Evolutionary conservation across 2,888 invertebrate species (phyloP), one percentile per base, ranked within the genome.

Genomic region (Caenorhabditis sp.): DNA sequence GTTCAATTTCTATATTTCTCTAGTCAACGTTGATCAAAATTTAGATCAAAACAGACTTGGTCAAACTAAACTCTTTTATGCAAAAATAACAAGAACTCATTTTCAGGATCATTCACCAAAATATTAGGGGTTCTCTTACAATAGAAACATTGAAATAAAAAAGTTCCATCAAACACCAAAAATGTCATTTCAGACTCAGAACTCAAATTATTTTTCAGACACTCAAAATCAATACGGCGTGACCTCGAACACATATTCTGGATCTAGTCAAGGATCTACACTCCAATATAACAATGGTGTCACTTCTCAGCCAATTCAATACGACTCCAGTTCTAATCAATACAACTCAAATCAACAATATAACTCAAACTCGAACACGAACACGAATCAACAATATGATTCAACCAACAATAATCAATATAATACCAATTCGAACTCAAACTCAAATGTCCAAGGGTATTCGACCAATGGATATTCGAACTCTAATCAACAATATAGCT

Each of bases 281-380:
- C 52, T 68, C 49, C 68, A 73, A 49, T 73, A 73, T 52, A 72
- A 68, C 21, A 59, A 50, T 49, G 72, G 72, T 61, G 67, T 54
- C 2, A 68, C 72, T 36, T 52, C 60, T 12, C 65, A 64, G 56
- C 72, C 72, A 31, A 72, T 72, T 52, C 63, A 63, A 49, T 63
- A 71, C 49, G 64, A 67, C 43, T n/a, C n/a, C n/a, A 56, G 64
- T 21, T 36, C 36, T 14, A 64, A 66, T 12, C 63, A 66, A 23
- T 63, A 67, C 23, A 63, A 70, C 59, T 50, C 62, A n/a, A 69
- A 69, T 59, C 68, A 68, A 38, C 64, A 70, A 31, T 10, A 31
- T 10, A 59, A 23, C 14, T 31, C 57, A 7, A 38, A 36, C 23
- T 23, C 23, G 31, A 69, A 60, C 36, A 65, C 69, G 1, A 63